Conservation (phyloP, 2,113 vertebrate genomes). For the Pandion haliaetus region DNA sequence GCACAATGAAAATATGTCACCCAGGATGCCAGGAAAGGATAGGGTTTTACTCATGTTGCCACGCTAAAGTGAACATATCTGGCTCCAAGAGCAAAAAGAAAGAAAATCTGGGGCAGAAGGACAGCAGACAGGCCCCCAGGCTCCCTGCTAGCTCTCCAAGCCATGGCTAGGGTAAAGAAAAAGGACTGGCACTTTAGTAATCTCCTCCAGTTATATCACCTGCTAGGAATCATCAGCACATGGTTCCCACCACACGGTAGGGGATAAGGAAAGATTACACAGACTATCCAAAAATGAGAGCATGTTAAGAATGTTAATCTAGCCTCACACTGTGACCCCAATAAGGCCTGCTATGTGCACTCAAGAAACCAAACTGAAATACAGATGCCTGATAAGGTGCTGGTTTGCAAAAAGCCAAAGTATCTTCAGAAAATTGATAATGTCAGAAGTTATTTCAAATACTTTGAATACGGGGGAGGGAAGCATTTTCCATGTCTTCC, state of each 20-base stretch:
- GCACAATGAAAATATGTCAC: accelerated
- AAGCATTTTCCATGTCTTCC: background rate
- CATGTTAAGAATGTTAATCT: background rate
- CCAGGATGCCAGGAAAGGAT: background rate
- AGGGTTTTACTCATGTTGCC: background rate
- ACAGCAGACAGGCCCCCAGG: background rate
- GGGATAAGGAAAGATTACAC: background rate
- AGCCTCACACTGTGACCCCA: background rate
- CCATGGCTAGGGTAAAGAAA: background rate
- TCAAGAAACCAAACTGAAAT: background rate
- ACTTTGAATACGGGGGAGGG: background rate
- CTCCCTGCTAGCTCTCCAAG: background rate
- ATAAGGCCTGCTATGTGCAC: accelerated
- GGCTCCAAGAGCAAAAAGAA: background rate
- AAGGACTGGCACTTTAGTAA: background rate
- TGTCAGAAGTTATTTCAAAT: background rate
- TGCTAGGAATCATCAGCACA: background rate
- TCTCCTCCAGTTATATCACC: background rate
- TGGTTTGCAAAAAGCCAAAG: background rate
- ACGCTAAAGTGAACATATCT: background rate
- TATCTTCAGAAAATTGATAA: background rate
- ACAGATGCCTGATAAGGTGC: background rate
- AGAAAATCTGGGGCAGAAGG: background rate
- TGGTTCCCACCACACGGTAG: accelerated
- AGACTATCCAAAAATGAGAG: background rate